Conservation (phyloP, 2,888 invertebrate species). For the Calliphora vomitoria region DNA sequence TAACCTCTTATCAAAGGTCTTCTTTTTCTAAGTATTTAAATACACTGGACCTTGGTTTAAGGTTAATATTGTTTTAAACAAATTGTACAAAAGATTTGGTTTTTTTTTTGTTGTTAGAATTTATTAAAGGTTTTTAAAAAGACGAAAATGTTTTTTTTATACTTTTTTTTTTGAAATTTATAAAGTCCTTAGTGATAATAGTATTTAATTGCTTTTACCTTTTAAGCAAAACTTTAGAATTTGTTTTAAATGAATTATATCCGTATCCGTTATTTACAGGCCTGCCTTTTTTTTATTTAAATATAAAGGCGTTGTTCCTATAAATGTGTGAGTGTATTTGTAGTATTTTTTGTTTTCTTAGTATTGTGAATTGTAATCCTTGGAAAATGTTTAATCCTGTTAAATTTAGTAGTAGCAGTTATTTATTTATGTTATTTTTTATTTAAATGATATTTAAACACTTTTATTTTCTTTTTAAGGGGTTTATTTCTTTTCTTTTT, state of each 20-base stretch:
- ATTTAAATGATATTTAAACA: constrained; percentile 12
- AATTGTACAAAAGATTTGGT: background rate
- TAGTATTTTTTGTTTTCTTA: too few relatives aligned
- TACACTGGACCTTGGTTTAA: constrained; percentile 1
- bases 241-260: background rate
- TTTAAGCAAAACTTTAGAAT: background rate
- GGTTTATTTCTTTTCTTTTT: background rate
- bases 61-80: constrained; percentile 39
- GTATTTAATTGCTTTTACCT: background rate
- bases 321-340: too few relatives aligned
- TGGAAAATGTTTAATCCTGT: constrained; percentile 44
- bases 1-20: constrained; percentile 30
- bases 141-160: background rate
- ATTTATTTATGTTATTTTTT: background rate
- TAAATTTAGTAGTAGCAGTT: background rate
- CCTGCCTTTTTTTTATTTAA: background rate
- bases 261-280: background rate
- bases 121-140: background rate
- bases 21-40: background rate
- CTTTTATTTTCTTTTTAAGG: background rate
- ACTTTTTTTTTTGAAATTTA: background rate
- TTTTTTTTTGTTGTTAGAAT: background rate
- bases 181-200: background rate
- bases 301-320: background rate
- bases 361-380: constrained; percentile 33